Percentiles rank a stretch among this genome's conserved stretches.
phyloP scores from a whole-genome alignment of 2,888 invertebrate species.

The Pterostichus niger region DNA sequence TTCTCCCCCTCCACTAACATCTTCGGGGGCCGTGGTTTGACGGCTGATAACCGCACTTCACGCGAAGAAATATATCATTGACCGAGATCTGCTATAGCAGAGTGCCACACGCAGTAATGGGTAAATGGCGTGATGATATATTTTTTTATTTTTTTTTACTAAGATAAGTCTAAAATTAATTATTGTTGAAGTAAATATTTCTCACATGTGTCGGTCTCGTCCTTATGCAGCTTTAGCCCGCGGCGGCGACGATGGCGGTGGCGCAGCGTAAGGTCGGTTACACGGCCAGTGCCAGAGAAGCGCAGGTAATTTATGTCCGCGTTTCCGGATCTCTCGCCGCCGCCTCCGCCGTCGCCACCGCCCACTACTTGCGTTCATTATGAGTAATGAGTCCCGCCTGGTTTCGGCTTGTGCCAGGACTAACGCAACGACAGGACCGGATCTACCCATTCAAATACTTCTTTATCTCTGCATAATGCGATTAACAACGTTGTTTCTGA shows the following conservation, averaged over 20 bases:
- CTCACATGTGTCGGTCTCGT: not conserved
- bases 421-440: slow-evolving; percentile 13
- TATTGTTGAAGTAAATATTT: too few relatives aligned
- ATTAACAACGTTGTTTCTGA: too few relatives aligned
- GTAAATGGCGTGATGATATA: too few relatives aligned
- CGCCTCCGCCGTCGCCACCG: slow-evolving; percentile 7
- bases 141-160: too few relatives aligned
- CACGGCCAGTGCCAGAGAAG: slow-evolving; percentile 49
- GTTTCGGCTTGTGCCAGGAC: slow-evolving; percentile 43
- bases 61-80: too few relatives aligned
- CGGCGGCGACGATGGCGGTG: not conserved
- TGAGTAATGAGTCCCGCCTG: slow-evolving; percentile 63
- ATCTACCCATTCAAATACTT: not conserved
- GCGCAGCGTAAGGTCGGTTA: not conserved
- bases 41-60: too few relatives aligned
- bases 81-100: too few relatives aligned
- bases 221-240: not conserved
- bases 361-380: slow-evolving; percentile 65
- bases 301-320: slow-evolving; percentile 61
- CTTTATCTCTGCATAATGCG: too few relatives aligned
- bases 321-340: slow-evolving; percentile 62
- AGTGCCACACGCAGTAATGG: too few relatives aligned
- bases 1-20: too few relatives aligned
- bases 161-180: too few relatives aligned
- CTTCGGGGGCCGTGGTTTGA: too few relatives aligned